Base-by-base conservation (phyloP, 1,140 invertebrate species). In the Kradibia gibbosae region DNA sequence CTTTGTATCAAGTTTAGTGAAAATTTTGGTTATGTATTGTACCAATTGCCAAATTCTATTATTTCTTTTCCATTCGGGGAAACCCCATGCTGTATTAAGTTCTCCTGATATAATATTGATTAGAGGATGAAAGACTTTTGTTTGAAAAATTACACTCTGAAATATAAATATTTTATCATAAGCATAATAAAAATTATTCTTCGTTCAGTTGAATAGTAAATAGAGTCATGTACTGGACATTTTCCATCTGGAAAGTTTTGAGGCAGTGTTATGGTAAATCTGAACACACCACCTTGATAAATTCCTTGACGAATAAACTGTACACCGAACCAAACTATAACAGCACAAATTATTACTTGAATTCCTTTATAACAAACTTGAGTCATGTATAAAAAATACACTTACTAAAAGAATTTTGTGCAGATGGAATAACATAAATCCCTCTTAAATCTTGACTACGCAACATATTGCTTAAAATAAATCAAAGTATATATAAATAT, bases 401-500 rank as follows among this genome's bases (percentile, higher is more conserved):
- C 93, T 93, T 93, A 95, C 95, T 84, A 85, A 96, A 93, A 62
- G 95, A 94, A 88, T 93, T 95, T 86, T 94, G 93, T 86, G 95
- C 95, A 82, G 97, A 98, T 78, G 98, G 97, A 90, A 98, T 97
- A 5, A 98, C 95, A 92, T 98, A 99, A 81, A 98, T 93, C 67
- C 97, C 97, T 86, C 94, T 94, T 53, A 98, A 89, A 88, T 96
- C 95, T 92, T 98, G 96, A 77, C 94, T 95, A 87, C 95, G 94
- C 74, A 98, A 91, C 92, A 97, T 94, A 89, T 97, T 95, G 90
- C 96, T 98, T 86, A 85, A 95, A 88, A 73, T 36, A 55, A 0
- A 73, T 72, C 28, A 28, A 72, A 50, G 20, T 28, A 7, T 25
- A 25, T 62, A 62, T 5, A 62, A 10, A 13, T 57, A 22, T 57